Evolutionary conservation across 2,113 vertebrate genomes (phyloP).

Genomic region (Plotosus lineatus): DNA sequence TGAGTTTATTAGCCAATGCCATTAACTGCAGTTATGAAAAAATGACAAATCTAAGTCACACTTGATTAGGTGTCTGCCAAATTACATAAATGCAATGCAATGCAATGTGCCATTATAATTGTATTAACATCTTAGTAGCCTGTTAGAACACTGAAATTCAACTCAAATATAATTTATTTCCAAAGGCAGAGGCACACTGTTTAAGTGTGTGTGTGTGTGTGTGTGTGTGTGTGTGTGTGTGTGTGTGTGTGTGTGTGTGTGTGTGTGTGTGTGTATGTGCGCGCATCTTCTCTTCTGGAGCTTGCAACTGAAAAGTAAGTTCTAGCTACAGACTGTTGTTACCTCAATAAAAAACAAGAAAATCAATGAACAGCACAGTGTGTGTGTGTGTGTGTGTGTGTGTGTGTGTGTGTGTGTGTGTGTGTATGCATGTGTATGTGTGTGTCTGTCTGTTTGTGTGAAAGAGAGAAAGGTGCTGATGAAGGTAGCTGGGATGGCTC

Average conservation of each 20-base stretch:
- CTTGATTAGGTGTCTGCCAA: too few species aligned
- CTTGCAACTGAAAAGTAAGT: conserved; percentile 73
- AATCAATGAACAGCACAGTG: conserved; percentile 78
- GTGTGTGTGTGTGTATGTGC: conserved; percentile 21
- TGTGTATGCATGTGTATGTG: conserved; percentile 29
- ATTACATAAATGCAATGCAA: too few species aligned
- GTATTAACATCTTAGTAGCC: not conserved
- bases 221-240: not conserved
- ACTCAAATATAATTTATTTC: not conserved
- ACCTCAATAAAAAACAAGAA: conserved; percentile 76
- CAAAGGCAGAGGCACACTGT: not conserved
- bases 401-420: conserved; percentile 52
- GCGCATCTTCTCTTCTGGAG: conserved; percentile 51
- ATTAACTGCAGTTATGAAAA: too few species aligned
- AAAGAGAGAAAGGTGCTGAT: not conserved
- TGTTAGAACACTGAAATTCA: not conserved
- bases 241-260: not conserved
- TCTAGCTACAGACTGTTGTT: conserved; percentile 77
- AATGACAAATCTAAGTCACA: too few species aligned
- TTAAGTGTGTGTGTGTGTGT: not conserved
- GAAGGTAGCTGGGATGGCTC: conserved; percentile 34
- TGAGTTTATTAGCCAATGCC: too few species aligned
- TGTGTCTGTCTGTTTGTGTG: conserved; percentile 44
- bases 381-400: conserved; percentile 26
- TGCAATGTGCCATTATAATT: not conserved